Percentiles rank a stretch among this genome's conserved stretches.
phyloP scores from a whole-genome alignment of 2,797 vertebrate genomes.

The Tokudaia muenninki region DNA sequence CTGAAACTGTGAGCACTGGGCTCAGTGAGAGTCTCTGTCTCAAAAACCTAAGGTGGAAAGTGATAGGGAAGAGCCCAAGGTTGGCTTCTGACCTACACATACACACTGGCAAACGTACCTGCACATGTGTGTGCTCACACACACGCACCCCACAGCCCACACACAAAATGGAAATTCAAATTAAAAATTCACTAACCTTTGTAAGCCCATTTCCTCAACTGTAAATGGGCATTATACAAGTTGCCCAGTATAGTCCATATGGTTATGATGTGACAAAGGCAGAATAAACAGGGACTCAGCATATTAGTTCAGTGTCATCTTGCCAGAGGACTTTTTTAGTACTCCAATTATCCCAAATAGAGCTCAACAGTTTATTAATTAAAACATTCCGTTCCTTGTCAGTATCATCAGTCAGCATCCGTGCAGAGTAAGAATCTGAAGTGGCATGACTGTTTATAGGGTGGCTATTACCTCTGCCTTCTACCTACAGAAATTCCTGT shows the following conservation, averaged over 20 bases:
- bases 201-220: slow-evolving; percentile 18
- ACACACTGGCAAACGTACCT: neutral
- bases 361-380: neutral
- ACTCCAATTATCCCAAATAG: slow-evolving; percentile 11
- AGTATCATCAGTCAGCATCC: neutral
- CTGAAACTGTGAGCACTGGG: neutral
- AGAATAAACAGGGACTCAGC: neutral
- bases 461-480: neutral
- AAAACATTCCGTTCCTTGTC: slow-evolving; percentile 30
- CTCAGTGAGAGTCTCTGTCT: neutral
- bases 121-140: neutral
- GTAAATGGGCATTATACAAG: neutral
- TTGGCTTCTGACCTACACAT: neutral
- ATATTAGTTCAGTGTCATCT: slow-evolving; percentile 14
- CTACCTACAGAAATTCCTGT: neutral
- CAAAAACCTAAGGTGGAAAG: neutral
- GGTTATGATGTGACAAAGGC: slow-evolving; percentile 11
- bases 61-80: neutral
- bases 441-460: neutral
- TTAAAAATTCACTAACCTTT: neutral
- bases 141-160: neutral
- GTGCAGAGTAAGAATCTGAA: neutral
- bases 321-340: neutral
- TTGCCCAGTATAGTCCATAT: neutral
- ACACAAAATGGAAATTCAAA: neutral